Evolutionary conservation across 2,797 vertebrate genomes (phyloP), one percentile per base, ranked within the genome.

Genomic region (Merluccius polli): DNA sequence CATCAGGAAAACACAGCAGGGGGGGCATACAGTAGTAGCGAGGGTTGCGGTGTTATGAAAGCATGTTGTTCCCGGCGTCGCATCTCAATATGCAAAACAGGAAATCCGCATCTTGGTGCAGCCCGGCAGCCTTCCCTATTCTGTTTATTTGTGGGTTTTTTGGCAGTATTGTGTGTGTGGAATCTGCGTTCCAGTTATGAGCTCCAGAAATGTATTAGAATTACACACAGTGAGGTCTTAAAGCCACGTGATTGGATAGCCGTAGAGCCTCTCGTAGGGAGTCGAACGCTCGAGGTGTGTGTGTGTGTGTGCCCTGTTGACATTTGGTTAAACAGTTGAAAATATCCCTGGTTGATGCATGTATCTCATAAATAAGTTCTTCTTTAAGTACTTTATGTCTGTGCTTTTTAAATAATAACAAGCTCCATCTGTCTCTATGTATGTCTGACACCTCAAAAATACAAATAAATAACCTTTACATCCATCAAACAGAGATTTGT

Each of bases 381-480:
- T n/a, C n/a, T n/a, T n/a, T n/a, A n/a, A n/a, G 30, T 76, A 36
- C 84, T 84, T 80, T 73, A 59, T 0, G 12, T 70, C 65, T 75
- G 73, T 74, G 81, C 82, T 78, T 82, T 87, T 78, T 79, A 67
- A 83, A 24, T 18, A 84, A 65, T 71, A 74, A 86, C 80, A 75
- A 38, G 70, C 74, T 44, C 21, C 4, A 21, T n/a, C 18, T 52
- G 48, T 52, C 6, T 21, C 18, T 52, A n/a, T 80, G 59, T 84
- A 83, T 91, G 72, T 88, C 76, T 81, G 86, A 91, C 83, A 80
- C 78, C 79, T 83, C 4, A 21, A 52, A n/a, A n/a, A 8, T 52
- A 52, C 21, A 52, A 52, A 52, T n/a, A 52, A n/a, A 52, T n/a
- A 52, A 11, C 48, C 6, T 52, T 52, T 2, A 21, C 6, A 21